Conservation (phyloP, 2,888 invertebrate species). For the Cerastis leucographa region DNA sequence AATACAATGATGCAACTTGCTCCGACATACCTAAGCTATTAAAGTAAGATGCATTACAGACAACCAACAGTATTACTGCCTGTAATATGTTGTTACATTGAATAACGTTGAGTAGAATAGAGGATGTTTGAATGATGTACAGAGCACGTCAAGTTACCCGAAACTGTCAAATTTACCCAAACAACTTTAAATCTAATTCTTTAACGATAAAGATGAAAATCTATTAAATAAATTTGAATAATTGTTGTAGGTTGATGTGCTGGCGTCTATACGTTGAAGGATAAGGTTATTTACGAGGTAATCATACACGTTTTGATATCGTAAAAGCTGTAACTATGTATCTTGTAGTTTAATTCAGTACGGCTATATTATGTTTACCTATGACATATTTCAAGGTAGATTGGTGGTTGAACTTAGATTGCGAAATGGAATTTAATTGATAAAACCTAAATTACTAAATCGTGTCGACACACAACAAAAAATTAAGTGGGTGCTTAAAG, state of each 20-base stretch:
- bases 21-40: not conserved
- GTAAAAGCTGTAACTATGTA: conserved; percentile 28
- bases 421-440: not conserved
- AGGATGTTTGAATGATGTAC: conserved; percentile 9
- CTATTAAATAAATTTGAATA: too few relatives aligned
- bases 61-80: not conserved
- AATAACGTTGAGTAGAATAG: not conserved
- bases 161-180: too few relatives aligned
- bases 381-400: not conserved
- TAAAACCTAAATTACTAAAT: too few relatives aligned
- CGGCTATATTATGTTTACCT: not conserved
- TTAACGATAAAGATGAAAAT: too few relatives aligned
- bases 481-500: too few relatives aligned
- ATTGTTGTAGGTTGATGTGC: too few relatives aligned
- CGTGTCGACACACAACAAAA: too few relatives aligned
- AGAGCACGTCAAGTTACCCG: too few relatives aligned
- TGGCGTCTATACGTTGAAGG: not conserved
- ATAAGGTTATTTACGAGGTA: conserved; percentile 43
- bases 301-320: conserved; percentile 47
- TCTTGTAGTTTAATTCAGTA: conserved; percentile 12
- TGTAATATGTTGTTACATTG: conserved; percentile 32
- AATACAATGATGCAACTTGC: not conserved
- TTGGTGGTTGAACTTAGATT: not conserved
- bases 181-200: too few relatives aligned
- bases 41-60: not conserved